Conservation (phyloP, 2,113 vertebrate genomes). For the Lamprologus lemairii region DNA sequence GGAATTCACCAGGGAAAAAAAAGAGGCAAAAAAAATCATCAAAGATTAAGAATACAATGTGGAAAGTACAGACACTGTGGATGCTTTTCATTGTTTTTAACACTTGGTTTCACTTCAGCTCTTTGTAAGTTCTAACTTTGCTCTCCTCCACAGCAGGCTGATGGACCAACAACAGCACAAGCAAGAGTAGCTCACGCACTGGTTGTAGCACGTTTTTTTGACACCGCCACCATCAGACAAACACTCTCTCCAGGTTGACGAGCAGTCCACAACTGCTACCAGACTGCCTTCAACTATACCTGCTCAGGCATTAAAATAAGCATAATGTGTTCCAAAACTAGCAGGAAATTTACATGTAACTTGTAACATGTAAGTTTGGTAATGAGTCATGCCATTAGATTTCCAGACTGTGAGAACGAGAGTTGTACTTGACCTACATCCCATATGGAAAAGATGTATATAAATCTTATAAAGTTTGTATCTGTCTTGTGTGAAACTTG, state of each 20-base stretch:
- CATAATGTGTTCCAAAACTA: not conserved
- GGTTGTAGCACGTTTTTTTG: not conserved
- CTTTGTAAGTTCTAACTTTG: not conserved
- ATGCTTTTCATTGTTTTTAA: not conserved
- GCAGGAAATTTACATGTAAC: not conserved
- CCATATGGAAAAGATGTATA: not conserved
- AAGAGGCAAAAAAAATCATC: not conserved
- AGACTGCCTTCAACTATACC: not conserved
- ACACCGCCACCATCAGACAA: not conserved
- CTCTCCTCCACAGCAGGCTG: too few species aligned
- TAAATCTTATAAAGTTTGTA: not conserved
- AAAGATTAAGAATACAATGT: not conserved
- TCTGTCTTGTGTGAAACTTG: not conserved
- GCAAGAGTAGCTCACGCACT: accelerated
- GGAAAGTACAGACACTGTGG: not conserved
- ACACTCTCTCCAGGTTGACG: not conserved
- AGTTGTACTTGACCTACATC: not conserved
- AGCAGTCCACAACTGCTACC: not conserved
- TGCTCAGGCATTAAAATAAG: accelerated
- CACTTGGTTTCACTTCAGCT: not conserved
- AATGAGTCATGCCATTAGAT: not conserved
- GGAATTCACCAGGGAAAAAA: accelerated
- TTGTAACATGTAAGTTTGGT: not conserved
- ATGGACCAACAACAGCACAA: not conserved
- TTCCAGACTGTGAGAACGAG: not conserved